These are phyloP conservation scores for Drosophila quinaria DNA, from an alignment of 2,888 invertebrate genomes.

Conservation along the genomic window DNA sequence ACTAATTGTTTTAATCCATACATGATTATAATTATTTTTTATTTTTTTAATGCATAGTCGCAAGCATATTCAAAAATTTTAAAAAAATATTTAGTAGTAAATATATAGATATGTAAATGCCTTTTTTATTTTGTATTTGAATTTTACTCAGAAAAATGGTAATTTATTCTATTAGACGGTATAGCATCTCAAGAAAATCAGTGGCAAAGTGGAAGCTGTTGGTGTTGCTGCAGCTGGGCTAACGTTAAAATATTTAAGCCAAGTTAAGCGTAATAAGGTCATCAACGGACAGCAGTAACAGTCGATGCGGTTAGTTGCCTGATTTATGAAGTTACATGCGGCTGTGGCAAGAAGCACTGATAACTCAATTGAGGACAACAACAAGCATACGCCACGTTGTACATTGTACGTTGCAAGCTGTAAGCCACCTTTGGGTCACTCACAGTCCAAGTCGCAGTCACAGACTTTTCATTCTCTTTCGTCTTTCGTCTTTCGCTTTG, in stretches of 20 bases:
- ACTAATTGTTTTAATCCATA: too few species aligned
- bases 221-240: constrained; percentile 17
- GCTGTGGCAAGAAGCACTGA: constrained; percentile 31
- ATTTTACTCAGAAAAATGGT: too few species aligned
- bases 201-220: constrained; percentile 24
- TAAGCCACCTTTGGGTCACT: constrained; percentile 54
- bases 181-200: constrained; percentile 47
- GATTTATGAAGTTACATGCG: constrained; percentile 69
- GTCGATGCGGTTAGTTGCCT: constrained; percentile 68
- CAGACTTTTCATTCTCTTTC: constrained; percentile 24
- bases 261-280: constrained; percentile 67
- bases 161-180: background rate
- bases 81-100: too few species aligned
- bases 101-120: too few species aligned
- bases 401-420: too few species aligned
- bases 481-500: constrained; percentile 27
- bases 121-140: too few species aligned
- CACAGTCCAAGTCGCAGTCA: constrained; percentile 22
- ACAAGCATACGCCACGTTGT: constrained; percentile 72
- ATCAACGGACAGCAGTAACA: constrained; percentile 52
- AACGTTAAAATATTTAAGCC: constrained; percentile 70
- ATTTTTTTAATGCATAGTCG: too few species aligned
- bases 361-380: constrained; percentile 76
- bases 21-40: too few species aligned
- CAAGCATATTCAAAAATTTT: too few species aligned